Conservation (phyloP, 1,140 invertebrate genomes). For the Leptinotarsa defecta region DNA sequence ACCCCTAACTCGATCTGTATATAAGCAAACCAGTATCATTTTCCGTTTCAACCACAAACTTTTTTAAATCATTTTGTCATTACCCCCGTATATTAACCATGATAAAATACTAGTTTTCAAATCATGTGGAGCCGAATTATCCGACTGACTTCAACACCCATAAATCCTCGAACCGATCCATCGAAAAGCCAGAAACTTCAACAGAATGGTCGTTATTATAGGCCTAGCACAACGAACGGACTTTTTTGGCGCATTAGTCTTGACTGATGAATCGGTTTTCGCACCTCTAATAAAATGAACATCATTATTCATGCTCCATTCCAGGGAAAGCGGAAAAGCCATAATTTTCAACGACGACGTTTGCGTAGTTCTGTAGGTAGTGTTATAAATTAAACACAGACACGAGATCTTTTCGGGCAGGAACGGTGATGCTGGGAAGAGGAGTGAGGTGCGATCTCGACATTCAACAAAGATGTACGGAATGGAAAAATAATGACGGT, state of each 20-base stretch:
- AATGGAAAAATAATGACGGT: too few relatives aligned
- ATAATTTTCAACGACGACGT: conserved; percentile 34
- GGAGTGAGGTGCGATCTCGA: too few relatives aligned
- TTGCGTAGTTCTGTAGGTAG: conserved; percentile 23
- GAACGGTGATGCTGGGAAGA: too few relatives aligned
- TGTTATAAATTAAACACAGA: conserved; percentile 45
- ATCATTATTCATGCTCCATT: conserved; percentile 47
- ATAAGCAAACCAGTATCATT: too few relatives aligned
- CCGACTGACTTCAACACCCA: conserved; percentile 26
- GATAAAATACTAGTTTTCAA: too few relatives aligned
- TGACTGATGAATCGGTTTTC: conserved; percentile 27
- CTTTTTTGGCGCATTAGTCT: conserved; percentile 24
- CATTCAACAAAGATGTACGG: too few relatives aligned
- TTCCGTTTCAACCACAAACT: too few relatives aligned
- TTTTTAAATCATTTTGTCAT: too few relatives aligned
- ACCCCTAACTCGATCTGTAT: too few relatives aligned
- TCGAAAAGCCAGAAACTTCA: conserved; percentile 23
- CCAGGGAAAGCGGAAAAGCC: conserved; percentile 38
- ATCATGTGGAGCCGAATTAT: too few relatives aligned
- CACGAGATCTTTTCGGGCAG: conserved; percentile 32
- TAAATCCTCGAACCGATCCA: conserved; percentile 28
- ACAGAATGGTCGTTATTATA: conserved; percentile 19
- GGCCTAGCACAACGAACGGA: background rate
- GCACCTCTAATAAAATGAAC: conserved; percentile 43
- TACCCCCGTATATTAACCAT: too few relatives aligned